A percentile compares a stretch with the other conserved stretches of the same genome.
These are phyloP conservation scores for Psittacula cyanocephala DNA, from an alignment of 2,113 vertebrate genomes.

Conservation along the genomic window DNA sequence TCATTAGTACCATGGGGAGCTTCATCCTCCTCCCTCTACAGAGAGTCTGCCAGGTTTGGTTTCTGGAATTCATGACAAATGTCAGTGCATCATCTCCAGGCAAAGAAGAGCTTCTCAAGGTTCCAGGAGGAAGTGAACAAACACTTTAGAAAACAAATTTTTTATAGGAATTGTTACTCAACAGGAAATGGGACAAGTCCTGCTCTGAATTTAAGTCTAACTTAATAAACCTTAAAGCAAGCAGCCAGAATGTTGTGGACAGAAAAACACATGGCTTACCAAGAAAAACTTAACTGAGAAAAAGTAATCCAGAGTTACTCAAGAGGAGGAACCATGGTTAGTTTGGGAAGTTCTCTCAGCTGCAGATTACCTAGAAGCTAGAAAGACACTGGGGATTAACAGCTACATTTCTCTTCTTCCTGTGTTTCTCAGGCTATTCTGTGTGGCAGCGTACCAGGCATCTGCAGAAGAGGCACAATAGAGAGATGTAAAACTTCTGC, in stretches of 20 bases:
- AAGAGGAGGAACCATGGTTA: neutral
- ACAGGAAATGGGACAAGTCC: neutral
- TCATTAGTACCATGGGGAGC: neutral
- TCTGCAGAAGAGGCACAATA: neutral
- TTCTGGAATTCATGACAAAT: neutral
- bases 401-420: neutral
- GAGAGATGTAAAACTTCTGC: neutral
- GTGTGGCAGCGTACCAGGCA: neutral
- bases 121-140: neutral
- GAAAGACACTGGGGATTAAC: neutral
- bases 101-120: neutral
- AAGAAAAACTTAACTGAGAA: neutral
- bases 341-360: neutral
- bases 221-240: neutral
- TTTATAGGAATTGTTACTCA: neutral
- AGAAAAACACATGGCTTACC: neutral
- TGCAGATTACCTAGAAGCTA: neutral
- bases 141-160: neutral
- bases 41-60: neutral
- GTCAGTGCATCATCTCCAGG: neutral
- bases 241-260: neutral
- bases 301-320: neutral
- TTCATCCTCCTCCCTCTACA: neutral
- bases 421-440: neutral
- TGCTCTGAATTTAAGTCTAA: neutral